Base-by-base conservation (phyloP, 2,888 invertebrate genomes). In the Tillus elongatus region DNA sequence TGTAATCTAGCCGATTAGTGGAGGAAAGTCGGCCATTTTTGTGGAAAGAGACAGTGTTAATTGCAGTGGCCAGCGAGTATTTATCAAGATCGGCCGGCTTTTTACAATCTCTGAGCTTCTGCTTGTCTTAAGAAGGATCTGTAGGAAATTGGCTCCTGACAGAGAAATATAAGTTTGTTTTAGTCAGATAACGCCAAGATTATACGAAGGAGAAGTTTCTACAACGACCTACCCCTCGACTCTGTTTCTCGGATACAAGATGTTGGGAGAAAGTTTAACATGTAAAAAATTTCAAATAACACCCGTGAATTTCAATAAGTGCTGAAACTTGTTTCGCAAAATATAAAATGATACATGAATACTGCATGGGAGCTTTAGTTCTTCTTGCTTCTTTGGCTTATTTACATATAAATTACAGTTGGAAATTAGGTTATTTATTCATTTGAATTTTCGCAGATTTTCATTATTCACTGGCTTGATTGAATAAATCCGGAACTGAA, bases 121-220 rank as follows among this genome's bases (percentile, higher is more conserved):
- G 24, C 24, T 19, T 19, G 24, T 19, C 24, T 19, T 19, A 19
- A 19, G 24, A 6, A n/a, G 12, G 26, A 26, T 27, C 13, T 13
- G 9, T 12, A 35, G 39, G 35, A 35, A 39, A 39, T 39, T 39
- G 39, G 39, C 39, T 39, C 15, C 13, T 9, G 15, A 30, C 28
- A 19, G 38, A 36, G 31, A 30, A 26, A 36, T 35, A 35, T 35
- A 57, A 57, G 53, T 54, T 56, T 55, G 55, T 56, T 52, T 49
- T 51, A 57, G 52, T 48, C 49, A 49, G 54, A 54, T 52, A 54
- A 52, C 56, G 52, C 42, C 40, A 38, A 54, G 55, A 56, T 58
- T 58, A 54, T 53, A 53, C 52, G 46, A n/a, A n/a, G 43, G 44
- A 51, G 44, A 54, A 53, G 49, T 53, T 52, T 53, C 45, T 48